phyloP scores from a whole-genome alignment of 2,888 invertebrate species.

The Drosophila neotestacea region DNA sequence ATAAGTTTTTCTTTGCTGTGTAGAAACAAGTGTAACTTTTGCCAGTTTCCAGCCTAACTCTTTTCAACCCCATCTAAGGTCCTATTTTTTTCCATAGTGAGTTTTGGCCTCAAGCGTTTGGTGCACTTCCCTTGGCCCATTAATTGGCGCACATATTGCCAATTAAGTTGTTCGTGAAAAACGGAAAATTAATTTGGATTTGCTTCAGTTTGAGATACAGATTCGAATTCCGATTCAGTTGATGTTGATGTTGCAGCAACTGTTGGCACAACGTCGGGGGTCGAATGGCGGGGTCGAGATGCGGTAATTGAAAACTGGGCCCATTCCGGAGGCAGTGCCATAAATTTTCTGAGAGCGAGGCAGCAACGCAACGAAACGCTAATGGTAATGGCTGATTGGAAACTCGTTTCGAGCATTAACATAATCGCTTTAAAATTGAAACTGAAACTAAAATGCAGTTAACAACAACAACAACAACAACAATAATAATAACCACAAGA shows the following conservation, averaged over 20 bases:
- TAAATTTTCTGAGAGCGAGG: slow-evolving; percentile 64
- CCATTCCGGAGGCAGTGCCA: slow-evolving; percentile 62
- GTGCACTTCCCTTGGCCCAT: slow-evolving; percentile 51
- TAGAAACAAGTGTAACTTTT: slow-evolving; percentile 63
- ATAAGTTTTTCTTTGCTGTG: background rate
- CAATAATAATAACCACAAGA: slow-evolving; percentile 19
- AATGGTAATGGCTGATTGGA: slow-evolving; percentile 75
- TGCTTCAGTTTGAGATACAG: slow-evolving; percentile 45
- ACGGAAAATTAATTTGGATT: slow-evolving; percentile 77
- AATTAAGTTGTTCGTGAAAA: slow-evolving; percentile 71
- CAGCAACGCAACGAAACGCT: slow-evolving; percentile 37
- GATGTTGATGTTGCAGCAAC: slow-evolving; percentile 3
- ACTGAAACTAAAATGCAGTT: slow-evolving; percentile 76
- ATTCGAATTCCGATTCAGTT: slow-evolving; percentile 35
- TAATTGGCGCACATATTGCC: slow-evolving; percentile 77
- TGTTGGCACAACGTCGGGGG: slow-evolving; percentile 18
- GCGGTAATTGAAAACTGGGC: slow-evolving; percentile 71
- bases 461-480: slow-evolving; percentile 61
- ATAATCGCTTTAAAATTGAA: slow-evolving; percentile 81
- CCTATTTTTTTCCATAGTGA: slow-evolving; percentile 16
- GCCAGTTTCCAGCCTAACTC: slow-evolving; percentile 24
- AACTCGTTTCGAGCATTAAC: slow-evolving; percentile 76
- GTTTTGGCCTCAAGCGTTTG: slow-evolving; percentile 47
- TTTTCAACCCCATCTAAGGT: background rate
- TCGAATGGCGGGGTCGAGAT: slow-evolving; percentile 53